Conservation (phyloP, 2,113 vertebrate genomes). For the Chinchilla lanigera region DNA sequence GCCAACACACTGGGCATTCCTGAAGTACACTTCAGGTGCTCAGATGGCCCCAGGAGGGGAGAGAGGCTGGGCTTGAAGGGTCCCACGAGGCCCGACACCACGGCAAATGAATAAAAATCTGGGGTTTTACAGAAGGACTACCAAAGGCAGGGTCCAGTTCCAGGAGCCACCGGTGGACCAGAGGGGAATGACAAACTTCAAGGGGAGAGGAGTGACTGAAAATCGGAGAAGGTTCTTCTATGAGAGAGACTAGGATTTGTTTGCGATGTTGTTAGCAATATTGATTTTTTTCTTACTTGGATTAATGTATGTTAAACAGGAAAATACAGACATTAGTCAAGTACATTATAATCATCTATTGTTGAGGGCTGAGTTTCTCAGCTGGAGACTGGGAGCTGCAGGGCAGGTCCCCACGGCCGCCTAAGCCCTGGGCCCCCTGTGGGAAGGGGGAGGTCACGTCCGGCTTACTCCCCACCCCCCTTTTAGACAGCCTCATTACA, state of each 20-base stretch:
- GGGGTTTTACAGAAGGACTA: neutral
- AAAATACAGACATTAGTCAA: conserved; percentile 76
- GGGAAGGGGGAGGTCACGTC: neutral
- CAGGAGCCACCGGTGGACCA: neutral
- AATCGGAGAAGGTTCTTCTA: conserved; percentile 50
- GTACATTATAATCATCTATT: conserved; percentile 75
- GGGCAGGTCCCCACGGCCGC: neutral
- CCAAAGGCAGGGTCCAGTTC: neutral
- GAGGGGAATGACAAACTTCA: conserved; percentile 37
- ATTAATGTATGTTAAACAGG: conserved; percentile 82
- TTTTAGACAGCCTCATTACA: neutral
- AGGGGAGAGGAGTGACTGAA: conserved; percentile 26
- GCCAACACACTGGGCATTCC: neutral
- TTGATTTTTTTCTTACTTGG: conserved; percentile 82
- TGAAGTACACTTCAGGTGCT: neutral
- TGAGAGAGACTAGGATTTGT: conserved; percentile 69
- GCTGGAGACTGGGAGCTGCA: neutral
- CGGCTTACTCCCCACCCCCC: neutral
- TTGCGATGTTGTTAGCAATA: conserved; percentile 80
- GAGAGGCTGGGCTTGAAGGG: neutral
- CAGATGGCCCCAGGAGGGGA: neutral
- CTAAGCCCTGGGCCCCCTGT: neutral
- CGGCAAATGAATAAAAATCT: neutral
- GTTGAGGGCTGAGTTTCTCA: conserved; percentile 36
- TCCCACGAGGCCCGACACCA: accelerated